Evolutionary conservation across 64 coral and sea anemone species (phyloP), one percentile per base, ranked within the genome.

Genomic region (Porites lutea): DNA sequence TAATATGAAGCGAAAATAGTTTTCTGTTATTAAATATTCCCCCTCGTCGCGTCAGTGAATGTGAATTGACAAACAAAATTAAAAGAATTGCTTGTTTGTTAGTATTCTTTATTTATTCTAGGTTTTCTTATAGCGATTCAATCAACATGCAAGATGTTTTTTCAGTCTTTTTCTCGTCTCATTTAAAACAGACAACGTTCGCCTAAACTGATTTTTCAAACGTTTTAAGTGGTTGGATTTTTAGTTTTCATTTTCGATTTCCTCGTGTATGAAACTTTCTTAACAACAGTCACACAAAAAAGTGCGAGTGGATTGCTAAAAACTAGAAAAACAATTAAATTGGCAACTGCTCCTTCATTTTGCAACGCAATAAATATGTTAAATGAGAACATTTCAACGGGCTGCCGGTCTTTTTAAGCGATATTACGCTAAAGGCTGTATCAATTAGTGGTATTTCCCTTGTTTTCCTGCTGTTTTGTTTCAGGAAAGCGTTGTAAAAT

Each of bases 301-400:
- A 37, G 27, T 37, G 16, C 49, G n/a, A 78, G 57, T 5, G 45
- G 18, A 52, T 69, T 84, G 64, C 52, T 84, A 10, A 44, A 52
- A 21, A 68, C 15, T 47, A 14, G 73, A 13, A 84, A 4, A 5
- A 15, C 10, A 6, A 52, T 67, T 65, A 4, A 4, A 51, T 20
- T 66, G 46, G 59, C 27, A 37, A 37, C 27, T 37, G 27, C 5
- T 46, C 64, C 47, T 52, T 84, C 61, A 22, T 16, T 69, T 50
- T 51, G 81, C 67, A 84, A 65, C 4, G 46, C 16, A 84, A 23
- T 84, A 16, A 84, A 68, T 68, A 64, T 49, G 44, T 66, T 84
- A 51, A 84, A 68, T 18, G 81, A 84, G 47, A n/a, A 16, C 12
- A 37, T 54, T 57, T 4, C 19, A 84, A 69, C 6, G 52, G 46